Evolutionary conservation across 1,140 invertebrate genomes (phyloP), one percentile per base, ranked within the genome.

Genomic region (Brachionus manjavacas): DNA sequence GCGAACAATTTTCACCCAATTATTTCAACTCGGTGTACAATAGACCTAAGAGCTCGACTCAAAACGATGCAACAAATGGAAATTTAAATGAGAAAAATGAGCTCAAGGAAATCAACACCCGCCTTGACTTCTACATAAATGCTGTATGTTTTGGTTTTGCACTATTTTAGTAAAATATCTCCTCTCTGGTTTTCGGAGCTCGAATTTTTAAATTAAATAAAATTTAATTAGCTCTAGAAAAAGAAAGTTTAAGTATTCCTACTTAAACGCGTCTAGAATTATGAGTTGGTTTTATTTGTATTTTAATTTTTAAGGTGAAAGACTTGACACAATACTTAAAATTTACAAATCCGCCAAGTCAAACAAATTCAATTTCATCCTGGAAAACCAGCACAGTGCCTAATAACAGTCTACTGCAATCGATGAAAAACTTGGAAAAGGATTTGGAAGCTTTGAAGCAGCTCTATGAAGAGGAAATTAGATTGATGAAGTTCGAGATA

Each of bases 371-470:
- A 23, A 64, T 25, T 81, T 35, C 20, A 14, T 78, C 39, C 12
- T 78, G 41, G 74, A 14, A 35, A 28, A n/a, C 74, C 39, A 35
- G 31, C 31, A 81, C 35, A 39, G 35, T 41, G 12, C 39, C 79
- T 20, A 81, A 60, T 35, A 68, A 81, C 39, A 81, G 79, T 16
- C 52, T 81, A 23, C 4, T 81, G 12, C 16, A 43, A 3, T 81
- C 52, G 41, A 64, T 81, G 49, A 81, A 64, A 64, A 60, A 81
- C 31, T 68, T 81, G 25, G 79, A 81, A 68, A 81, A 68, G 9
- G 79, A 81, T 60, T 68, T 81, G 25, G 52, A 64, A 12, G 35
- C 79, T 35, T 64, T 81, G 25, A 81, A 81, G 28, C 79, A 81
- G 20, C 35, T 60, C 9, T 81, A 81, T 64, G 79, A 81, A 20